Evolutionary conservation across 37 sponge, comb jelly and placozoan genomes (phyloP).

Genomic region (Chondrosia reniformis): DNA sequence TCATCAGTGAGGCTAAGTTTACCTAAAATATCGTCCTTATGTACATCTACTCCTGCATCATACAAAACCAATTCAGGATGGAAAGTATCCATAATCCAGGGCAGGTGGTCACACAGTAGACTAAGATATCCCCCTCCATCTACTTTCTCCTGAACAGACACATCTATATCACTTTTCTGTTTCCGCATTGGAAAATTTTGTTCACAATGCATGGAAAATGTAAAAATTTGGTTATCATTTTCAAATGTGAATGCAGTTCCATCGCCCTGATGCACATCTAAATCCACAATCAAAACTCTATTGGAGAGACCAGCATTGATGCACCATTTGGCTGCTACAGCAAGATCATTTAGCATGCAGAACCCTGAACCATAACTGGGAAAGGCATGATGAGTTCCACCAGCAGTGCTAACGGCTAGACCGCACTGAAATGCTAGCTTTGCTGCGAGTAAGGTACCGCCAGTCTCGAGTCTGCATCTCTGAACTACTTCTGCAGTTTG

Average conservation of each 20-base stretch:
- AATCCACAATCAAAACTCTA: slow-evolving; percentile 11
- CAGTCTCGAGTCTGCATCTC: slow-evolving; percentile 22
- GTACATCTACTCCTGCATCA: slow-evolving; percentile 30
- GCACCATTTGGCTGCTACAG: neutral
- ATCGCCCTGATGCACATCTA: slow-evolving; percentile 36
- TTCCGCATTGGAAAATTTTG: slow-evolving; percentile 25
- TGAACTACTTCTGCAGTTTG: neutral
- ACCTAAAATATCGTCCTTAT: slow-evolving; percentile 10
- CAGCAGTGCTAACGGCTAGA: slow-evolving; percentile 24
- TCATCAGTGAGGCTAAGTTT: slow-evolving; percentile 12
- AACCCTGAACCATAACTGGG: slow-evolving; percentile 22
- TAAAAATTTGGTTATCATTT: neutral
- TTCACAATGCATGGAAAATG: slow-evolving; percentile 34
- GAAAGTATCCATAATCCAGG: slow-evolving; percentile 1
- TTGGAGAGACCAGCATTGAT: neutral
- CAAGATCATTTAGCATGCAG: slow-evolving; percentile 24
- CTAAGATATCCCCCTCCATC: slow-evolving; percentile 1
- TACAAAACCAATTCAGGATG: slow-evolving; percentile 17
- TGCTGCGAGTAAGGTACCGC: slow-evolving; percentile 20
- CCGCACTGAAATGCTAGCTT: slow-evolving; percentile 11
- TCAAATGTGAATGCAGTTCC: slow-evolving; percentile 16
- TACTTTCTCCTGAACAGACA: neutral
- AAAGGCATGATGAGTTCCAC: slow-evolving; percentile 31
- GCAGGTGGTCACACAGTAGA: neutral
- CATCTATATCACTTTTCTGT: slow-evolving; percentile 14